Conservation (phyloP, 2,797 vertebrate genomes). For the Gymnocypris eckloni region DNA sequence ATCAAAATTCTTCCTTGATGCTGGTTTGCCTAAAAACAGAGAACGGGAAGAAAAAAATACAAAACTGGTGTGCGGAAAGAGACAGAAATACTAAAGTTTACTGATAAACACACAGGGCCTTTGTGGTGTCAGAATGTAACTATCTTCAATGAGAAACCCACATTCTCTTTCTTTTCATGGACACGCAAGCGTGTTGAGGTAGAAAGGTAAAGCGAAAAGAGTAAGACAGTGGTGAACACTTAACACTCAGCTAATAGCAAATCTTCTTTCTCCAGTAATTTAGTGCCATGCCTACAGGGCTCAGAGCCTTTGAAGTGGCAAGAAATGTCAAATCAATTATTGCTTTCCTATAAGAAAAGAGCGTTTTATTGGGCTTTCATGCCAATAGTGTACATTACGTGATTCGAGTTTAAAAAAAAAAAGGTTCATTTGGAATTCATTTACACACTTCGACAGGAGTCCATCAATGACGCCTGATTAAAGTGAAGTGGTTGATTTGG, state of each 20-base stretch:
- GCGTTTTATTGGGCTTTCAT: conserved; percentile 76
- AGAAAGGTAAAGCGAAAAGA: conserved; percentile 1
- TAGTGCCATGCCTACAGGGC: conserved; percentile 75
- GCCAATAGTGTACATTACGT: conserved; percentile 76
- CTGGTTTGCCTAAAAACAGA: conserved; percentile 19
- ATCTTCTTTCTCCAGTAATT: conserved; percentile 79
- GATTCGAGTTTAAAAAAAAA: conserved; percentile 52
- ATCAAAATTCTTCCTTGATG: conserved; percentile 62
- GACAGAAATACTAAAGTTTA: conserved; percentile 63
- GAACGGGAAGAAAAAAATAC: conserved; percentile 51
- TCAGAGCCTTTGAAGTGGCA: conserved; percentile 78
- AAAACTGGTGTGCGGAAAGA: conserved; percentile 65
- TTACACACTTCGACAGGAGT: conserved; percentile 47
- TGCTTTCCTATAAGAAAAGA: conserved; percentile 73
- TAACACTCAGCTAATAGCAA: conserved; percentile 77
- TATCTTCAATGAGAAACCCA: conserved; percentile 60
- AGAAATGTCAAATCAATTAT: conserved; percentile 83
- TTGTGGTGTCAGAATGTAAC: conserved; percentile 69
- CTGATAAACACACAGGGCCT: conserved; percentile 70
- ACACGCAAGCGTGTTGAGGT: conserved; percentile 7
- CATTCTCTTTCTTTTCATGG: conserved; percentile 38
- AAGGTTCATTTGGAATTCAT: conserved; percentile 45
- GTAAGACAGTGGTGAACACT: conserved; percentile 59
- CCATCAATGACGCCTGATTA: conserved; percentile 71
- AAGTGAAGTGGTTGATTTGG: conserved; percentile 75